Conservation (phyloP, 2,113 vertebrate species). For the Ursus arctos region DNA sequence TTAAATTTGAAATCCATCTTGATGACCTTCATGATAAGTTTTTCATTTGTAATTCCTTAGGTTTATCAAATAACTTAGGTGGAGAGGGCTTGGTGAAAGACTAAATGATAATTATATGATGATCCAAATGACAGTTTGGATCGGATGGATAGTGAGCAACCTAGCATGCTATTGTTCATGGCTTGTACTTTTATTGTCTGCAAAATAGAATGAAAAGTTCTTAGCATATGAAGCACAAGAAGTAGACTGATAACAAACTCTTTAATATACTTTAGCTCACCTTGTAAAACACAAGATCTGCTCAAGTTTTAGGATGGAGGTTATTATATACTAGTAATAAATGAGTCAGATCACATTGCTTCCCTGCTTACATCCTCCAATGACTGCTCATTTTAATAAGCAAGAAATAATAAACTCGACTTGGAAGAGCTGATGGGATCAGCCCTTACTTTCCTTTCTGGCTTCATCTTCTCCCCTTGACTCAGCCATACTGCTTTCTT, state of each 20-base stretch:
- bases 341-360: not conserved
- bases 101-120: not conserved
- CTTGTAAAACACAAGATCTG: not conserved
- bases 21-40: not conserved
- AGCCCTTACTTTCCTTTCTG: not conserved
- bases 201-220: not conserved
- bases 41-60: not conserved
- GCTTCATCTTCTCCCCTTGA: not conserved
- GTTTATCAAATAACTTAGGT: constrained; percentile 17
- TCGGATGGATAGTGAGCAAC: not conserved
- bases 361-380: not conserved
- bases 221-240: not conserved
- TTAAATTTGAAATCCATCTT: constrained; percentile 54
- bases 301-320: not conserved
- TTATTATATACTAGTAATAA: not conserved
- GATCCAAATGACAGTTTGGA: not conserved
- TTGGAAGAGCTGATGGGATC: not conserved
- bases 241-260: not conserved
- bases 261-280: not conserved
- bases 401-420: not conserved
- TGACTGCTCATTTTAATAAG: not conserved
- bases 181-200: constrained; percentile 26
- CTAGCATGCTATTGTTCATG: not conserved
- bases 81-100: constrained; percentile 6
- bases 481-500: not conserved